phyloP scores from a whole-genome alignment of 2,888 invertebrate species.

The Ryuthela nishihirai region DNA sequence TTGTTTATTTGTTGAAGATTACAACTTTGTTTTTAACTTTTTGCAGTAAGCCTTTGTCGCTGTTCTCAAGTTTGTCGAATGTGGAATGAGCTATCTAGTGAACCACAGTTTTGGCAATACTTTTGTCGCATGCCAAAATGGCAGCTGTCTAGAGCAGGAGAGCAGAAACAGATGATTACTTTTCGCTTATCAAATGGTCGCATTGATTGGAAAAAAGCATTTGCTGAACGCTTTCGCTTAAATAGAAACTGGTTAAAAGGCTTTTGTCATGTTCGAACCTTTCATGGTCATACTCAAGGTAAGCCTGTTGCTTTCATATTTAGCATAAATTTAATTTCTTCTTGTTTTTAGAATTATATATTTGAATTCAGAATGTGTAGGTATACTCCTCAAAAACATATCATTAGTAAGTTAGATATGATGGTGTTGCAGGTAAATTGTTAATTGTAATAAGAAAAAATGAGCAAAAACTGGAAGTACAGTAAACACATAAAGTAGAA shows the following conservation, averaged over 20 bases:
- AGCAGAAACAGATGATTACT: constrained; percentile 51
- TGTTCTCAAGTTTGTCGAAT: constrained; percentile 49
- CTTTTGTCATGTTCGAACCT: constrained; percentile 55
- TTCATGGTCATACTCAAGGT: constrained; percentile 56
- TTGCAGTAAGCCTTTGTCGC: constrained; percentile 50
- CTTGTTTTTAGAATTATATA: too few relatives aligned
- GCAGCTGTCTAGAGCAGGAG: constrained; percentile 51
- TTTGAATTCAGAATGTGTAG: too few relatives aligned
- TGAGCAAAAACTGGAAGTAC: too few relatives aligned
- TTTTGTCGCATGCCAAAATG: constrained; percentile 52
- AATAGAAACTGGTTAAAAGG: constrained; percentile 55
- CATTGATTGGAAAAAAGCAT: constrained; percentile 54
- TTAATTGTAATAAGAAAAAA: too few relatives aligned
- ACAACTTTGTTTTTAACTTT: too few relatives aligned
- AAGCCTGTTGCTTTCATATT: too few relatives aligned
- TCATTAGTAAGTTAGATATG: too few relatives aligned
- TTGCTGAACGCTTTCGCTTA: constrained; percentile 54
- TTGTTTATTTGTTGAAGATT: constrained; percentile 9
- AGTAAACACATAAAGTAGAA: too few relatives aligned
- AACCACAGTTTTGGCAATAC: constrained; percentile 51
- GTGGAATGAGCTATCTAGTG: constrained; percentile 50
- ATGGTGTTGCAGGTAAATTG: too few relatives aligned
- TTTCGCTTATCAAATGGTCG: constrained; percentile 48
- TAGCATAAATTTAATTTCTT: background rate
- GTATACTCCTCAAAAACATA: too few relatives aligned